Evolutionary conservation across 2,113 vertebrate genomes (phyloP).

Genomic region (Marmota flaviventris): DNA sequence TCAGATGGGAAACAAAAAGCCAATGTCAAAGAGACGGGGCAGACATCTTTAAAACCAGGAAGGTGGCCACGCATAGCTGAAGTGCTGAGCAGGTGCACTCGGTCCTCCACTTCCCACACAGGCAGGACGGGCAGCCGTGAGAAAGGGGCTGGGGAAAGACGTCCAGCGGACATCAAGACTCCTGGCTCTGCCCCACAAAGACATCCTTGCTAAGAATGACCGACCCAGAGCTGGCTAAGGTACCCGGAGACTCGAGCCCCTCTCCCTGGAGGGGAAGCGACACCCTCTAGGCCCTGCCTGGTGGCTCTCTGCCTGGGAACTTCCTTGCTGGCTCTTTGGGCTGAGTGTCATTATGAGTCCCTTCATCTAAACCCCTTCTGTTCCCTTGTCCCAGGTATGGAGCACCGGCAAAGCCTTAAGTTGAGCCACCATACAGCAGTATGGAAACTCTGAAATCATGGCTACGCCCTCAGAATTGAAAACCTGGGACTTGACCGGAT

Average conservation of each 20-base stretch:
- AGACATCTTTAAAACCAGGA: neutral
- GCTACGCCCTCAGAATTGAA: neutral
- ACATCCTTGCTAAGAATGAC: neutral
- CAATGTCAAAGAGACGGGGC: neutral
- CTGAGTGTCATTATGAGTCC: neutral
- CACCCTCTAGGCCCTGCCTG: neutral
- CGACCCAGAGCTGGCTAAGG: neutral
- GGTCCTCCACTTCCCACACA: neutral
- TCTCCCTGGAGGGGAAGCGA: too few species aligned
- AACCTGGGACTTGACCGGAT: neutral
- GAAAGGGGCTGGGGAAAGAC: neutral
- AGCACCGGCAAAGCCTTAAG: neutral
- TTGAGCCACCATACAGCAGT: neutral
- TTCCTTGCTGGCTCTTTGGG: too few species aligned
- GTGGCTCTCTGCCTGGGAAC: neutral
- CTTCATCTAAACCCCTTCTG: neutral
- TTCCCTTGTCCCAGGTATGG: neutral
- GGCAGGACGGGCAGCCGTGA: rapidly evolving
- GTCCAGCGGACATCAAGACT: neutral
- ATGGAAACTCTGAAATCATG: neutral
- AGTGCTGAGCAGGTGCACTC: neutral
- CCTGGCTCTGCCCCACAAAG: neutral
- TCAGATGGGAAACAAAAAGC: slow-evolving; percentile 41
- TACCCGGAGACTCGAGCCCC: rapidly evolving
- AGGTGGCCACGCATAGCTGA: neutral